phyloP scores from a whole-genome alignment of 1,140 invertebrate species.

The Drosophila orosa region DNA sequence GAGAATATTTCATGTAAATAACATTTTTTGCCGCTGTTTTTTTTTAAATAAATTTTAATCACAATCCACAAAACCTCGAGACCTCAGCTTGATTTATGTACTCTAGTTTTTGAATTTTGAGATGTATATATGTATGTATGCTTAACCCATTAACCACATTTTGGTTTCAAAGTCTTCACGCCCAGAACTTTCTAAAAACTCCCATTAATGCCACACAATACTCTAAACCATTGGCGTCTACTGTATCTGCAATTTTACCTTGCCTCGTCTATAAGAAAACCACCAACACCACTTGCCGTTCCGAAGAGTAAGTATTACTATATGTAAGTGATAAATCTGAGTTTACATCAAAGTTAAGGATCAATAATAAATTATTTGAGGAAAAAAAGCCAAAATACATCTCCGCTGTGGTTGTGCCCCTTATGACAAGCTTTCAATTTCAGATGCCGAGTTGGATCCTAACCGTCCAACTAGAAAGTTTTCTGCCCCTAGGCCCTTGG shows the following conservation, averaged over 20 bases:
- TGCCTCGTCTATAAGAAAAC: slow-evolving; percentile 50
- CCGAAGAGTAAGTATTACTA: slow-evolving; percentile 58
- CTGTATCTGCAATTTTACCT: slow-evolving; percentile 67
- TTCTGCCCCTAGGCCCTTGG: slow-evolving; percentile 86
- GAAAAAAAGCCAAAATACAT: background rate
- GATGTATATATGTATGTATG: slow-evolving; percentile 52
- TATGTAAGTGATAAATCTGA: slow-evolving; percentile 26
- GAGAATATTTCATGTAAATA: slow-evolving; percentile 10
- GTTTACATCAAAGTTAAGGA: slow-evolving; percentile 1
- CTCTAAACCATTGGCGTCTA: slow-evolving; percentile 70
- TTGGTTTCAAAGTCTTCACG: slow-evolving; percentile 35
- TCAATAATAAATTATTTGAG: slow-evolving; percentile 1
- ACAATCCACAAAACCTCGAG: slow-evolving; percentile 26
- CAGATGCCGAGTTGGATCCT: slow-evolving; percentile 86
- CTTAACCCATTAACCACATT: slow-evolving; percentile 50
- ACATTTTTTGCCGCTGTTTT: slow-evolving; percentile 9
- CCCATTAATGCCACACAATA: slow-evolving; percentile 56
- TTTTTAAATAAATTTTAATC: background rate
- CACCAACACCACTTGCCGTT: slow-evolving; percentile 12
- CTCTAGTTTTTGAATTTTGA: slow-evolving; percentile 45
- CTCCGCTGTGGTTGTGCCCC: background rate
- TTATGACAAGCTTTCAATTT: slow-evolving; percentile 50
- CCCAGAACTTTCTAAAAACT: slow-evolving; percentile 31
- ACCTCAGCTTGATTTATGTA: slow-evolving; percentile 31
- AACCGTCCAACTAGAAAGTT: slow-evolving; percentile 88